Base-by-base conservation (phyloP, 2,113 vertebrate genomes). In the Mus spicilegus region DNA sequence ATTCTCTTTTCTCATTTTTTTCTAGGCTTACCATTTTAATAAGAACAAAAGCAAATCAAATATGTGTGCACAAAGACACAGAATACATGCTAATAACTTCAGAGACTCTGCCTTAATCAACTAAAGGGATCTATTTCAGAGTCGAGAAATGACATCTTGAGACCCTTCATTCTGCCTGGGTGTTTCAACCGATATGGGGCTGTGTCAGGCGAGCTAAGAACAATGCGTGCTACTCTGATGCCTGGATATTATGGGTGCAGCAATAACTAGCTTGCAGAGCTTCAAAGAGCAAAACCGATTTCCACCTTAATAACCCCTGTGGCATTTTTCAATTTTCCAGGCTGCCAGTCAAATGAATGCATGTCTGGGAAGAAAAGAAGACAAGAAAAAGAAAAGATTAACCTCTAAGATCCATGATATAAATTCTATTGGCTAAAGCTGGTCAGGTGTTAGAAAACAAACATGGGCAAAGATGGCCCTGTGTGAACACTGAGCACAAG, bases 271-370 rank as follows among this genome's bases (percentile, higher is more conserved):
- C 95, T 84, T 91, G 95, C 42, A 95, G 97, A 97, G 78, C 82
- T 94, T 96, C 97, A 92, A 95, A 86, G 94, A 98, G 94, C 95
- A 97, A n/a, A 95, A 94, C 95, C 42, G 75, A 87, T 80, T 97
- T 97, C 94, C 96, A 97, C 97, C 97, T 98, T 98, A 98, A 98
- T 98, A 98, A 98, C 97, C 96, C 95, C 92, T 87, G 95, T 97
- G 96, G 96, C 96, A 98, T 96, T 98, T 98, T 98, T 98, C 97
- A 98, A 98, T 98, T 98, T 98, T 98, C 97, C 97, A 97, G 97
- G 63, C 98, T 98, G 98, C 97, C 98, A 98, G 97, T 98, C 98
- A 97, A 98, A 98, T 97, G 98, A 96, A 98, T 97, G 97, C 96
- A 97, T 93, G 97, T 97, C 97, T 97, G 87, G 93, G 33, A 95